Percentiles rank a stretch among this genome's conserved stretches.
phyloP scores from a whole-genome alignment of 2,888 invertebrate species.

The Thecophora atra region DNA sequence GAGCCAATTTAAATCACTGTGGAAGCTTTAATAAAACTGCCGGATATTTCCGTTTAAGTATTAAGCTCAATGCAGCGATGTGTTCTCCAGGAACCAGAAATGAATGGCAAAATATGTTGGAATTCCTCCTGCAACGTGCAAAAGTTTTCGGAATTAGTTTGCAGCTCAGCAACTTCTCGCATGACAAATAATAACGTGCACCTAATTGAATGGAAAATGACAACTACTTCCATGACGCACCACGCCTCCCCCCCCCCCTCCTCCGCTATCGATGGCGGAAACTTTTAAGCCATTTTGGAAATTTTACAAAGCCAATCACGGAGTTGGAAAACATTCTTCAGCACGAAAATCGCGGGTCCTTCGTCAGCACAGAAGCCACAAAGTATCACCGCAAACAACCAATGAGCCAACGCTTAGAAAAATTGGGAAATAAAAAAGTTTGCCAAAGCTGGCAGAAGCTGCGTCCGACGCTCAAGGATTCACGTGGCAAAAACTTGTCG shows the following conservation, averaged over 20 bases:
- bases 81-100: too few relatives aligned
- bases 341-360: constrained; percentile 29
- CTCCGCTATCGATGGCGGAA: background rate
- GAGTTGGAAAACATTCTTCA: constrained; percentile 58
- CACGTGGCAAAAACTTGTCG: too few relatives aligned
- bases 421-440: background rate
- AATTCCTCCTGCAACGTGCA: background rate
- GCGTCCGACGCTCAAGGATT: too few relatives aligned
- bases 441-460: background rate
- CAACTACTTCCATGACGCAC: background rate
- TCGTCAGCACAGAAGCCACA: background rate
- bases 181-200: constrained; percentile 26
- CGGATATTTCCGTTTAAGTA: too few relatives aligned
- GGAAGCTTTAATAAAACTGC: too few relatives aligned
- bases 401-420: constrained; percentile 1
- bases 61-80: too few relatives aligned
- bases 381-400: constrained; percentile 1
- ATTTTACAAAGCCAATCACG: constrained; percentile 60
- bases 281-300: constrained; percentile 51
- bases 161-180: background rate
- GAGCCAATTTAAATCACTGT: too few relatives aligned
- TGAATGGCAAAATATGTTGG: background rate
- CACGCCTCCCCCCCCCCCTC: background rate
- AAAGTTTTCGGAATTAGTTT: constrained; percentile 33
- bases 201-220: constrained; percentile 27